Evolutionary conservation across 2,888 invertebrate genomes (phyloP), one percentile per base, ranked within the genome.

Genomic region (Lycophotia porphyrea): DNA sequence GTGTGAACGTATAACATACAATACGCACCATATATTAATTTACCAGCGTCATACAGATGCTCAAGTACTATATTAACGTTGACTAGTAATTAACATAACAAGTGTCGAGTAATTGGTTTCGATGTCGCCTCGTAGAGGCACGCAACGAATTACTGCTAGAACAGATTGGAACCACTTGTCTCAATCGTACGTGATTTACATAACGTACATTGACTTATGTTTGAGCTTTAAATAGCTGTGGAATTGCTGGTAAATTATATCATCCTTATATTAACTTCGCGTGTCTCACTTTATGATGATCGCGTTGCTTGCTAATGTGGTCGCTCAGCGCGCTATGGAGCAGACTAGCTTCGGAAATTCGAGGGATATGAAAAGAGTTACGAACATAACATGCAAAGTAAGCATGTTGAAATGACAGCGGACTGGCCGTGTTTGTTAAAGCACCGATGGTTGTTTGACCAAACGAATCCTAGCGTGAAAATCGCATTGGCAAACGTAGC

Each of bases 81-180:
- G 88, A 88, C 90, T 93, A 89, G 90, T 93, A 93, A 94, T 94
- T 93, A 93, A 92, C 91, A 91, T 92, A 91, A 93, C 93, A 94
- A 93, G 92, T 93, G 92, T 91, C 91, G 88, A 88, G 88, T 93
- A 93, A 94, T 94, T 93, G 93, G 91, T 93, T 92, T 90, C 89
- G 89, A 90, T 90, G 91, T 88, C 89, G 85, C 82, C 85, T 84
- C 85, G 84, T 88, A 88, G 88, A 88, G 89, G 89, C 89, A 88
- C 88, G 87, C 86, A 76, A 78, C 73, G 65, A 84, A 80, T 81
- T 69, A 71, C 85, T 84, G 52, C 81, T 80, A 78, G 71, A 72
- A 74, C 80, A 87, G 83, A 89, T 85, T 87, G 88, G 71, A 78
- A 61, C 70, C 79, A 71, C 78, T 85, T 83, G 81, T 82, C 71